Conservation (phyloP, 2,113 vertebrate genomes). For the Beaufortia kweichowensis region DNA sequence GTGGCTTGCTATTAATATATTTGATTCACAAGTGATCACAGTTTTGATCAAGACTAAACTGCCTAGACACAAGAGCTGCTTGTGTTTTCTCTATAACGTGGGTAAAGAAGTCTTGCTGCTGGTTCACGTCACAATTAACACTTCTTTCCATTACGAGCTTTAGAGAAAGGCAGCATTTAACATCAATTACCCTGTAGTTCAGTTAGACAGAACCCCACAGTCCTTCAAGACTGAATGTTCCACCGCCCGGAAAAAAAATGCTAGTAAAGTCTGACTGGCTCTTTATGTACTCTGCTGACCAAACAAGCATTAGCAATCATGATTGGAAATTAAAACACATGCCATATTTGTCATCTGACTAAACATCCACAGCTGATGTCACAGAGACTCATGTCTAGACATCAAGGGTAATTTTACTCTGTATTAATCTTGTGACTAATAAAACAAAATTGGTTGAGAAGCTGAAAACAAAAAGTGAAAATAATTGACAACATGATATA, state of each 20-base stretch:
- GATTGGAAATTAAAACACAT: constrained; percentile 18
- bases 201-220: not conserved
- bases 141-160: not conserved
- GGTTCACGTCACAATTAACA: not conserved
- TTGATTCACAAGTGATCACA: too few species aligned
- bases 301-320: constrained; percentile 18
- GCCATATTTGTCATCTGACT: constrained; percentile 28
- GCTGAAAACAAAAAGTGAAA: not conserved
- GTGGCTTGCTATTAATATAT: too few species aligned
- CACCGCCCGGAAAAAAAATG: not conserved
- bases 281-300: not conserved
- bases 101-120: not conserved
- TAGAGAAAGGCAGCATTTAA: constrained; percentile 19
- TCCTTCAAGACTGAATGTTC: not conserved
- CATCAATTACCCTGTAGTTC: not conserved
- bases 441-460: not conserved
- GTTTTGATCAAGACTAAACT: not conserved
- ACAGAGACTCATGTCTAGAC: not conserved
- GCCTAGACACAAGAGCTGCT: not conserved
- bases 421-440: not conserved
- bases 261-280: constrained; percentile 19
- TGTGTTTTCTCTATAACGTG: not conserved
- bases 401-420: not conserved
- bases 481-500: too few species aligned
- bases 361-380: constrained; percentile 4